These are phyloP conservation scores for Pocillopora grandis DNA, from an alignment of 92 coral and sea anemone genomes.

Conservation along the genomic window DNA sequence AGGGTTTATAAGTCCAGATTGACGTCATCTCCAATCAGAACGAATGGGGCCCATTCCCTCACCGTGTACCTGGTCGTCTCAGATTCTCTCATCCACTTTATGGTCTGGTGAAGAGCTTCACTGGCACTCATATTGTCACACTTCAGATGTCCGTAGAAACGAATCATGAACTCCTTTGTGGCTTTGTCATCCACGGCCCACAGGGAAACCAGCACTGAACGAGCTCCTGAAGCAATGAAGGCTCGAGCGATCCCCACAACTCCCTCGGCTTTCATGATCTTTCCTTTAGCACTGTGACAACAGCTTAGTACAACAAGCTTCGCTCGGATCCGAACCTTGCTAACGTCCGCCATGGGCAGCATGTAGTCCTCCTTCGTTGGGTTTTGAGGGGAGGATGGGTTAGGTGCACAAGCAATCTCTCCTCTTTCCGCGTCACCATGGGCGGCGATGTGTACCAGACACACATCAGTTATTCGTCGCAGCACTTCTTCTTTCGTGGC, in stretches of 20 bases:
- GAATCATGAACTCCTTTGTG: conserved; percentile 15
- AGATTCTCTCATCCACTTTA: conserved; percentile 25
- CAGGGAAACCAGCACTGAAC: conserved; percentile 22
- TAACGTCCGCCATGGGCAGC: conserved; percentile 9
- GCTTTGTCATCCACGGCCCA: conserved; percentile 23
- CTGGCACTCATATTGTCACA: conserved; percentile 24
- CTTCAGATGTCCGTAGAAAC: conserved; percentile 10
- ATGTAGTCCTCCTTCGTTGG: conserved; percentile 14
- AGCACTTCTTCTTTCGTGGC: conserved; percentile 42
- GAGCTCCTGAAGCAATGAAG: conserved; percentile 23
- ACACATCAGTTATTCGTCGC: conserved; percentile 9
- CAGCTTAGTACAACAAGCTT: conserved; percentile 18
- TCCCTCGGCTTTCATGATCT: conserved; percentile 22
- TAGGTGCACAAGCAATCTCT: conserved; percentile 5
- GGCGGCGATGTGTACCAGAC: conserved; percentile 44
- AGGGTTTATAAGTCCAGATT: neutral
- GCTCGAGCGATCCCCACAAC: conserved; percentile 37
- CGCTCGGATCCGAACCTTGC: neutral
- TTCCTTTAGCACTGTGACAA: conserved; percentile 12
- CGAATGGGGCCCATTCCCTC: conserved; percentile 45
- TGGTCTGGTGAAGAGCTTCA: conserved; percentile 15
- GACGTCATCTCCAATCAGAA: conserved; percentile 46
- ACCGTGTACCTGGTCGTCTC: neutral
- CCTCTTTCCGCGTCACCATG: conserved; percentile 22
- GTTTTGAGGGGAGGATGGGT: neutral